These are phyloP conservation scores for Sclerodermus sp. DNA, from an alignment of 2,888 invertebrate genomes.

Conservation along the genomic window DNA sequence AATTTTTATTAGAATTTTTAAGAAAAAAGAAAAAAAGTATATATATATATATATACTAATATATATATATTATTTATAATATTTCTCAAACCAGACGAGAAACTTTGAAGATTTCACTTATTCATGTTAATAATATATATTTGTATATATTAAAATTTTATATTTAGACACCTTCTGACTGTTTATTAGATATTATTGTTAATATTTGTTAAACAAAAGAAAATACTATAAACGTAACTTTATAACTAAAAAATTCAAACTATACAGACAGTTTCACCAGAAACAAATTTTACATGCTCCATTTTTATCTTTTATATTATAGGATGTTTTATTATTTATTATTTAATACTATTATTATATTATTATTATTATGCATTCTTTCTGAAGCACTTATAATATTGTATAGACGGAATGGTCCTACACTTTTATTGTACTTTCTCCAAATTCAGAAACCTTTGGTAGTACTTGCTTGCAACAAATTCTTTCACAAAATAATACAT, in stretches of 20 bases:
- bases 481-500: too few species aligned
- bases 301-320: constrained; percentile 10
- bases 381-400: too few species aligned
- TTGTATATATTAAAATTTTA: constrained; percentile 29
- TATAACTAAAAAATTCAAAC: constrained; percentile 12
- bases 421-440: too few species aligned
- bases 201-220: constrained; percentile 23
- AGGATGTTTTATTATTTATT: constrained; percentile 8
- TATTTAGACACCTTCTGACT: constrained; percentile 40
- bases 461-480: too few species aligned
- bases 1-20: constrained; percentile 19
- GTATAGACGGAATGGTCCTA: too few species aligned
- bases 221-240: constrained; percentile 14
- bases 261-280: constrained; percentile 32
- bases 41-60: constrained; percentile 13
- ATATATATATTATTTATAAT: constrained; percentile 24
- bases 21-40: constrained; percentile 19
- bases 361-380: constrained; percentile 6
- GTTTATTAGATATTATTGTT: constrained; percentile 26
- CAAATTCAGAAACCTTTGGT: too few species aligned
- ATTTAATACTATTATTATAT: constrained; percentile 12
- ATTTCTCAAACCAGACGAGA: constrained; percentile 35
- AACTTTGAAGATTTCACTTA: constrained; percentile 30
- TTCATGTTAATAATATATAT: constrained; percentile 15
- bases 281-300: constrained; percentile 23